phyloP scores from a whole-genome alignment of 2,888 invertebrate genomes.

The Altica lythri region DNA sequence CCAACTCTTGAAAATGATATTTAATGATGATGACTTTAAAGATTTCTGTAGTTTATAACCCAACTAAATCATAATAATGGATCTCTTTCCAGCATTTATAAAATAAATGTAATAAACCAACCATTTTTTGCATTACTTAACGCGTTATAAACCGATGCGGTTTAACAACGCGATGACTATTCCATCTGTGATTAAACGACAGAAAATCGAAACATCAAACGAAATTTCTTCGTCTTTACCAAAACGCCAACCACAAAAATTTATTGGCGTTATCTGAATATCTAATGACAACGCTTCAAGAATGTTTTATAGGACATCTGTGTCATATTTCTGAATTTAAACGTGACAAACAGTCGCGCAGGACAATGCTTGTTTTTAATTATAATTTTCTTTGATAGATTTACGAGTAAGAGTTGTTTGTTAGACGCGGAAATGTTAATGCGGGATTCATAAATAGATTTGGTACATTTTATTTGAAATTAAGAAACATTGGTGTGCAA shows the following conservation, averaged over 20 bases:
- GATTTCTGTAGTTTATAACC: no score
- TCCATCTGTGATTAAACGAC: conserved; percentile 14
- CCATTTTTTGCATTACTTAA: background rate
- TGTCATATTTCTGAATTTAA: conserved; percentile 44
- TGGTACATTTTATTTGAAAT: conserved; percentile 29
- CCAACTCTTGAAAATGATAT: no score
- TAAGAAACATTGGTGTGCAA: conserved; percentile 9
- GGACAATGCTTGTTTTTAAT: conserved; percentile 48
- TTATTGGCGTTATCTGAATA: conserved; percentile 43
- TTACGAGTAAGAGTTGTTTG: conserved; percentile 40
- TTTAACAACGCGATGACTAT: conserved; percentile 9
- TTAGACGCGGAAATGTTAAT: conserved; percentile 41
- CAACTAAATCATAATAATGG: no score
- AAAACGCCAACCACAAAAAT: conserved; percentile 27
- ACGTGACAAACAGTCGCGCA: conserved; percentile 46
- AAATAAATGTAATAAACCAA: no score
- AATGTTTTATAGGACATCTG: conserved; percentile 48
- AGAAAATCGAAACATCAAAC: conserved; percentile 23
- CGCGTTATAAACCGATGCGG: background rate
- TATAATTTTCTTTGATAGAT: conserved; percentile 47
- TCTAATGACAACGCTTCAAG: conserved; percentile 44
- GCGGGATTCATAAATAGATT: conserved; percentile 39
- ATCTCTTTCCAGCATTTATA: no score
- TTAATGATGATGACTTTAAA: no score
- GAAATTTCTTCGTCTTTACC: conserved; percentile 22